Evolutionary conservation across 2,888 invertebrate species (phyloP), one percentile per base, ranked within the genome.

Genomic region (Hyalella azteca): DNA sequence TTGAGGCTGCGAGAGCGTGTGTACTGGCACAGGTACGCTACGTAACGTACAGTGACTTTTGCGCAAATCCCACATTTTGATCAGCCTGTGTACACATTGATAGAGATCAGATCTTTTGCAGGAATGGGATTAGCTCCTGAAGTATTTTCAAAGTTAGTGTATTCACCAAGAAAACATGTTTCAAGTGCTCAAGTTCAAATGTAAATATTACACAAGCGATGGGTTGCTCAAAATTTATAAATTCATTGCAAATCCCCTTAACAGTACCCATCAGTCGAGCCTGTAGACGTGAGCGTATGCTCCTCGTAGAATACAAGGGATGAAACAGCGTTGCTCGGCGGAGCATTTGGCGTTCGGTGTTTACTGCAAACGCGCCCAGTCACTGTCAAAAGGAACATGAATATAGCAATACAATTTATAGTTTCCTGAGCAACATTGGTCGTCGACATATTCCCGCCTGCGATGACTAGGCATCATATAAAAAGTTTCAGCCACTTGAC

Each of bases 241-340:
- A n/a, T n/a, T n/a, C 26, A 54, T 22, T 26, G 9, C 7, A 7
- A 3, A 3, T 19, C 7, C 7, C 7, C 13, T 45, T 11, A 13
- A 50, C 50, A 50, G 3, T 22, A 91, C 91, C 95, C 95, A 88
- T 96, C 96, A 60, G 93, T 93, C 79, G 95, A 94, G 0, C 95
- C 95, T 86, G 95, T 93, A 0, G 96, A 95, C 66, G 95, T 90
- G 1, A 97, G 89, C 4, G 93, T 93, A 84, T 91, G 88, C 81
- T 93, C 92, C 88, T 95, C 92, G 88, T 94, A 94, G 88, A 95
- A 96, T 0, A 92, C 92, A 22, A 96, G 90, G 9, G 94, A 93
- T 0, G 96, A 96, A 78, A 96, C 93, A 87, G 88, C 88, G 82
- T 88, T 85, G 60, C 48, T 81, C 22, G 79, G 41, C 39, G 87